phyloP scores from a whole-genome alignment of 2,888 invertebrate species.

The Athripsodes cinereus region DNA sequence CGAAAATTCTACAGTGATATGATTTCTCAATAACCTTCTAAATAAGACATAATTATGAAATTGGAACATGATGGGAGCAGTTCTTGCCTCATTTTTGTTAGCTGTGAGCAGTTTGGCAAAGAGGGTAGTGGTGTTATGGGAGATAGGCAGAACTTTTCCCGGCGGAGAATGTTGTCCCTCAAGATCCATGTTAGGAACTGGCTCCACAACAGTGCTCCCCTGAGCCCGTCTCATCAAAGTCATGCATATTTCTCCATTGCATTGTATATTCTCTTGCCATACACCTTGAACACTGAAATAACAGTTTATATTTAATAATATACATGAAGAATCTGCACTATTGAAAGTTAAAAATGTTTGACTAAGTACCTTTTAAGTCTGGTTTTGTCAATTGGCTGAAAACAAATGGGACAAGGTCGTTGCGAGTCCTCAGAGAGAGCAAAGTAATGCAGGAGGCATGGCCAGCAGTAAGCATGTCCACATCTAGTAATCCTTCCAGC shows the following conservation, averaged over 20 bases:
- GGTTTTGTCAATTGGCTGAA: slow-evolving; percentile 68
- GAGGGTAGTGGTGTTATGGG: slow-evolving; percentile 49
- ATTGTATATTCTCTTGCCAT: slow-evolving; percentile 46
- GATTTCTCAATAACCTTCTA: not conserved
- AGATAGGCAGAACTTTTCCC: slow-evolving; percentile 37
- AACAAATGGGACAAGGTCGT: slow-evolving; percentile 90
- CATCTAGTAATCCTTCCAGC: slow-evolving; percentile 91
- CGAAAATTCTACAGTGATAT: too few species aligned
- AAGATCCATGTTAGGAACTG: slow-evolving; percentile 52
- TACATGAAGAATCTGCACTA: not conserved
- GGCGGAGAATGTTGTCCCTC: slow-evolving; percentile 43
- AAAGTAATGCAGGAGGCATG: slow-evolving; percentile 89
- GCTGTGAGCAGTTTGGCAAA: slow-evolving; percentile 77
- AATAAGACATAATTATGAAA: not conserved
- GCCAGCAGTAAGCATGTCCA: slow-evolving; percentile 95
- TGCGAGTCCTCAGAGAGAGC: slow-evolving; percentile 77
- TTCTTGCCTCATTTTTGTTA: slow-evolving; percentile 58
- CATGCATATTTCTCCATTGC: slow-evolving; percentile 68
- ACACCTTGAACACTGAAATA: slow-evolving; percentile 53
- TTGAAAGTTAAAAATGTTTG: not conserved
- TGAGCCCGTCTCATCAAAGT: slow-evolving; percentile 81
- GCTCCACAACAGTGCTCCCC: slow-evolving; percentile 59
- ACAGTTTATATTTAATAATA: not conserved
- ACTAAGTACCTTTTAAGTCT: slow-evolving; percentile 61
- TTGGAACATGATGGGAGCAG: too few species aligned